Base-by-base conservation (phyloP, 2,113 vertebrate genomes). In the Odontesthes bonariensis region DNA sequence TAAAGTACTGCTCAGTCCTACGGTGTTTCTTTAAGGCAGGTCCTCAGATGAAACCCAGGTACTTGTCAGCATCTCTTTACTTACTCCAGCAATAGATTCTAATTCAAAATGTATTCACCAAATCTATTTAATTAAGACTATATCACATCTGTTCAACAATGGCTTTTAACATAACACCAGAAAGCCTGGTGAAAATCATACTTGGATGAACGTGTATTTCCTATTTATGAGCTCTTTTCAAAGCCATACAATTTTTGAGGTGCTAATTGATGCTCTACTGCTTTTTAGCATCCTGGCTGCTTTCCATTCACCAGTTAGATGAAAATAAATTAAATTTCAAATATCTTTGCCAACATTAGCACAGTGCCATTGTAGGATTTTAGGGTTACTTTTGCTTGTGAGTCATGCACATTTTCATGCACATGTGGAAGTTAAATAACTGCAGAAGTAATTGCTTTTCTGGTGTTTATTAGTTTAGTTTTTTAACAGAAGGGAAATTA, bases 1-100 rank as follows among this genome's bases (percentile, higher is more conserved):
- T 84, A 44, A 80, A 73, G 66, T 63, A 55, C 32, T 56, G 60
- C 70, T 75, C 35, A 44, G 44, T 68, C 53, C 72, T 44, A 22
- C 49, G 35, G 23, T 20, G n/a, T 57, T 67, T 73, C 62, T 69
- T 65, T 16, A 61, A 33, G 40, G 3, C 27, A 27, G 67, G 3
- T 57, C 73, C 70, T 79, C 32, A 66, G 68, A 79, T 76, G 3
- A 68, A 69, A 51, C 32, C 9, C 68, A 46, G 63, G 49, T 47
- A 65, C 53, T 69, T 69, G 64, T 80, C 62, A 38, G 59, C 65
- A 64, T 57, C 51, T 51, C 27, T 23, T 16, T 35, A 58, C 31
- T 54, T 54, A 38, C 38, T 40, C 12, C 52, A 63, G 51, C 9
- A 19, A 13, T 40, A 22, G 54, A 70, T 59, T 78, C 32, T 54